These are phyloP conservation scores for Sebastes goodei DNA, from an alignment of 2,797 vertebrate genomes.

Conservation along the genomic window DNA sequence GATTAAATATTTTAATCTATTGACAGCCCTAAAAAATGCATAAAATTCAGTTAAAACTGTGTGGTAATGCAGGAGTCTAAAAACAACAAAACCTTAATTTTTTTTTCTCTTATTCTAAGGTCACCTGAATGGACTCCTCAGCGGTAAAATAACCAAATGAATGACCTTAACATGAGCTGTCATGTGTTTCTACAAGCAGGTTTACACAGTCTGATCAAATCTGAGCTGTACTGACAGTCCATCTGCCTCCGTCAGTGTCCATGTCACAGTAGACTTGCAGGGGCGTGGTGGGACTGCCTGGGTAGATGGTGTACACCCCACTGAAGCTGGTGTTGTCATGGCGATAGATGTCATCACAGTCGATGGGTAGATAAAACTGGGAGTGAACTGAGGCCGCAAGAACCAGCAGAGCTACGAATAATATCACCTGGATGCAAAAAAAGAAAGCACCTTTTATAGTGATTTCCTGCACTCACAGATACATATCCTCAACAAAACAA, in stretches of 20 bases:
- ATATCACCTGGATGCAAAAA: background rate
- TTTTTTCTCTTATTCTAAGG: no score
- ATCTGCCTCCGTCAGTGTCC: constrained; percentile 46
- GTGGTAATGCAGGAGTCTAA: no score
- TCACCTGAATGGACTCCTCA: no score
- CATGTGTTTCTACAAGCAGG: background rate
- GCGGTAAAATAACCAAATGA: background rate
- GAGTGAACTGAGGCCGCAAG: background rate
- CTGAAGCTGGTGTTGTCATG: constrained; percentile 49
- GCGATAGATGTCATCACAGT: constrained; percentile 54
- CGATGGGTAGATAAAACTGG: constrained; percentile 5
- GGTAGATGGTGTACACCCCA: constrained; percentile 61
- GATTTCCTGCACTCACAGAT: background rate
- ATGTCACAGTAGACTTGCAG: constrained; percentile 64
- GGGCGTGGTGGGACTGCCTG: constrained; percentile 41
- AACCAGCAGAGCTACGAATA: background rate
- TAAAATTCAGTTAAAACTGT: no score
- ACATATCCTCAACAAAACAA: background rate
- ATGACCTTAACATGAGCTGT: background rate
- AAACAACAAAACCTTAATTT: no score
- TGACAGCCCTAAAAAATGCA: no score
- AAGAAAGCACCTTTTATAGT: background rate
- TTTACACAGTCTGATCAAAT: background rate
- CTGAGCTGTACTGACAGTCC: constrained; percentile 53
- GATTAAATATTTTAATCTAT: no score